phyloP scores from a whole-genome alignment of 2,797 vertebrate genomes.

The Toxotes lorentzi region DNA sequence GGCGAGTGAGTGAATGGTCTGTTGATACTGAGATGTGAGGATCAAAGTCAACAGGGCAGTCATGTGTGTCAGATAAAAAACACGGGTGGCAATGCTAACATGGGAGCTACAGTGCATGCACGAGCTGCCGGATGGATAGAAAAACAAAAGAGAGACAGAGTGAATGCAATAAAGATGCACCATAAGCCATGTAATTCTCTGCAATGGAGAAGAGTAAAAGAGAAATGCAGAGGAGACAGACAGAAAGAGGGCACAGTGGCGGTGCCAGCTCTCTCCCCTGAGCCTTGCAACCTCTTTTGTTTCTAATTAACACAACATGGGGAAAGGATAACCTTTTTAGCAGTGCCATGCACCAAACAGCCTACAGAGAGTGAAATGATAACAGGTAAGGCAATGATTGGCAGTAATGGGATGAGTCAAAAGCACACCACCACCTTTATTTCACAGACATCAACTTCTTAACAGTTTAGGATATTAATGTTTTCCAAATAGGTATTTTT shows the following conservation, averaged over 20 bases:
- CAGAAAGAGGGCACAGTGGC: slow-evolving; percentile 24
- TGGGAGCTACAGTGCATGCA: slow-evolving; percentile 31
- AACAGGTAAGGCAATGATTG: slow-evolving; percentile 17
- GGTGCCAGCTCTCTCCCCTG: slow-evolving; percentile 39
- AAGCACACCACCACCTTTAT: neutral
- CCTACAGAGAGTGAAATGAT: slow-evolving; percentile 36
- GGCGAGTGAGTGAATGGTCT: slow-evolving; percentile 72
- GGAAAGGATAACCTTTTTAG: slow-evolving; percentile 64
- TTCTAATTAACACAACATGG: slow-evolving; percentile 79
- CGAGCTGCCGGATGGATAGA: slow-evolving; percentile 39
- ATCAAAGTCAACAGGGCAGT: slow-evolving; percentile 79
- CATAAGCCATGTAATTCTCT: slow-evolving; percentile 37
- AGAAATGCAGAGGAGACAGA: slow-evolving; percentile 36
- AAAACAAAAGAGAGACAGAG: slow-evolving; percentile 45
- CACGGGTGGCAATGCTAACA: slow-evolving; percentile 57
- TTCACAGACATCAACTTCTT: neutral
- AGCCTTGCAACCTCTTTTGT: slow-evolving; percentile 62
- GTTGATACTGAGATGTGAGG: slow-evolving; percentile 77
- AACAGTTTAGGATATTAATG: neutral
- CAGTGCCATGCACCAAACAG: slow-evolving; percentile 40
- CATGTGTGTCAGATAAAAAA: slow-evolving; percentile 66
- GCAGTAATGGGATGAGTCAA: slow-evolving; percentile 27
- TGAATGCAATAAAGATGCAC: slow-evolving; percentile 33
- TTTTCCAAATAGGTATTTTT: neutral
- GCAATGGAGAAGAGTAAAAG: slow-evolving; percentile 35